Base-by-base conservation (phyloP, 2,888 invertebrate species). In the Selenia dentaria region DNA sequence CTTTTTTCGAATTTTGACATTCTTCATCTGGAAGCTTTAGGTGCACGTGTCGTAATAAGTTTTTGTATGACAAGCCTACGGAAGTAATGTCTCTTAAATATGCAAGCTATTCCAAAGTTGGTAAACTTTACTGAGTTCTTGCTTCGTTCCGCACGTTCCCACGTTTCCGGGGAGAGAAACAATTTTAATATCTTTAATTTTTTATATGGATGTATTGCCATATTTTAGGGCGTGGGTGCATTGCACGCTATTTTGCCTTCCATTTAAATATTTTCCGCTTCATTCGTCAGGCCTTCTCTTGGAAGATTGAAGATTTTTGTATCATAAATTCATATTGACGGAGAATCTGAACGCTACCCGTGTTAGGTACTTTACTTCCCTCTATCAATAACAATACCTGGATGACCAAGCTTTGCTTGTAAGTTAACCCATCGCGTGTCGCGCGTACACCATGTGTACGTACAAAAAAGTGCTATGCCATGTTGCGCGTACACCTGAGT, bases 191-290 rank as follows among this genome's bases (percentile, higher is more conserved):
- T 59, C 49, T 50, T 57, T 57, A 51, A 62, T 80, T 82, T 78
- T 67, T 67, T 65, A 50, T 61, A 66, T 69, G 57, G 54, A 70
- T 72, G 79, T 76, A 80, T 81, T 67, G 75, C 68, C 81, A 89
- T 89, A 90, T 87, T 88, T 90, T 81, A 86, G 76, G 76, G 74
- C 62, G 60, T 73, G 73, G 64, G 68, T 61, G 59, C 63, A 67
- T 72, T 73, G 71, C 79, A 86, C 79, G 86, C 76, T 85, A 84
- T 84, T 89, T 79, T 82, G 74, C 71, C 82, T 87, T 83, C 83
- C 79, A 89, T 89, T 90, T 87, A 83, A 84, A 85, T 82, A 87
- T 89, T 89, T 90, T 89, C 81, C 83, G 86, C 76, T 80, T 56
- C 87, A 89, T 90, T 90, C 85, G 89, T 79, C 75, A 86, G 63